These are phyloP conservation scores for Vidua chalybeata DNA, from an alignment of 2,113 vertebrate genomes.

Conservation along the genomic window DNA sequence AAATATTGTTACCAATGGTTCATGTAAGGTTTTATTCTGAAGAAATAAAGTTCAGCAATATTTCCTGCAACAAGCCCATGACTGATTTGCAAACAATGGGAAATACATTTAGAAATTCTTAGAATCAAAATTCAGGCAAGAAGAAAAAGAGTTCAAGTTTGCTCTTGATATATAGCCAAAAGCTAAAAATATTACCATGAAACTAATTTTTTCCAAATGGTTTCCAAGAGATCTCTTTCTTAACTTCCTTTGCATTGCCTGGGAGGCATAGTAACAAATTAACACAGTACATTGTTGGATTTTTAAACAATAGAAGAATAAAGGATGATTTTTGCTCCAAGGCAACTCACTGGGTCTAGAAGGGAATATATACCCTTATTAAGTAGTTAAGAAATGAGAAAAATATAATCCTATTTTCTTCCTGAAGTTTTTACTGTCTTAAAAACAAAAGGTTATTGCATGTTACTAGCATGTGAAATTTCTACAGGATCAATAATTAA, in stretches of 20 bases:
- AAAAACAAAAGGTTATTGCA: neutral
- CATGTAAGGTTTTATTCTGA: neutral
- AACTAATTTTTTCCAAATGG: slow-evolving; percentile 53
- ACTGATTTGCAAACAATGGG: neutral
- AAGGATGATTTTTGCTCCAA: neutral
- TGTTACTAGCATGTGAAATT: neutral
- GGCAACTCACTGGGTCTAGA: neutral
- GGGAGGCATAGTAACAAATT: slow-evolving; percentile 36
- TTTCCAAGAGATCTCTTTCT: neutral
- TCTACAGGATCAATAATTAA: neutral
- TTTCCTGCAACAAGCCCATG: neutral
- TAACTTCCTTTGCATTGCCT: slow-evolving; percentile 7
- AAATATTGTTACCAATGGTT: neutral
- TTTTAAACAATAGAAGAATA: slow-evolving; percentile 3
- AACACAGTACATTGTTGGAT: neutral
- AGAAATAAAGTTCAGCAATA: neutral
- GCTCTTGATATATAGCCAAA: neutral
- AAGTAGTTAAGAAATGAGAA: neutral
- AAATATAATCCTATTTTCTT: neutral
- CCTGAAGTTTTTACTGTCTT: neutral
- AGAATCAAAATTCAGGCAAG: neutral
- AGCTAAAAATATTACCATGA: slow-evolving; percentile 12
- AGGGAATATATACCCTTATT: neutral
- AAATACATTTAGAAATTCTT: neutral
- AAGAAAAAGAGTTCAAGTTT: neutral